Evolutionary conservation across 1,140 invertebrate genomes (phyloP), one percentile per base, ranked within the genome.

Genomic region (Grapholita molesta): DNA sequence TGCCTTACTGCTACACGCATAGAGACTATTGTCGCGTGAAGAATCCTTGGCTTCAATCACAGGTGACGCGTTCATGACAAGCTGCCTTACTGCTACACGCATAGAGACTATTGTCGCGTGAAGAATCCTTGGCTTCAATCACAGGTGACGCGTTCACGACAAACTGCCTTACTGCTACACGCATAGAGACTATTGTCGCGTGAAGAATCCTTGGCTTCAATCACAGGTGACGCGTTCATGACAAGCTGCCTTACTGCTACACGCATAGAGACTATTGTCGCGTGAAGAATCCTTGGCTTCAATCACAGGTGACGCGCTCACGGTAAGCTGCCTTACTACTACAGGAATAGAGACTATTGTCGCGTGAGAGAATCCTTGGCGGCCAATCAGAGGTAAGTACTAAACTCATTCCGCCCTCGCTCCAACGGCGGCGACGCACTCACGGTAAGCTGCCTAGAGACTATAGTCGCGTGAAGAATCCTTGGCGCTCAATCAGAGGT

Each of bases 371-470:
- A 4, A 30, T 30, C 28, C n/a, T n/a, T n/a, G n/a, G n/a, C n/a
- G n/a, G n/a, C 98, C 90, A 92, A 92, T n/a, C 33, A 91, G 93
- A 7, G 84, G 93, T 68, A n/a, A n/a, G n/a, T n/a, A n/a, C n/a
- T n/a, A n/a, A n/a, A n/a, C n/a, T n/a, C n/a, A n/a, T n/a, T n/a
- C n/a, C 93, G 97, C 57, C 94, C 95, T 75, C 94, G 95, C 76
- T 98, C 98, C 90, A 92, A 93, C 35, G 91, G 93, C 6, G 84
- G 93, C 67, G 94, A 96, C 71, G 94, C 93, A 65, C 86, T 98
- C 32, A 91, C 94, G 79, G 94, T 95, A 78, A 30, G 72, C 69
- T 52, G 7, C 28, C 30, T n/a, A 30, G 42, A 3, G n/a, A n/a
- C n/a, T n/a, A n/a, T 30, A 4, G 28, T 30, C 28, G 28, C 7